These are phyloP conservation scores for Halyomorpha halys DNA, from an alignment of 1,140 invertebrate genomes.

Conservation along the genomic window DNA sequence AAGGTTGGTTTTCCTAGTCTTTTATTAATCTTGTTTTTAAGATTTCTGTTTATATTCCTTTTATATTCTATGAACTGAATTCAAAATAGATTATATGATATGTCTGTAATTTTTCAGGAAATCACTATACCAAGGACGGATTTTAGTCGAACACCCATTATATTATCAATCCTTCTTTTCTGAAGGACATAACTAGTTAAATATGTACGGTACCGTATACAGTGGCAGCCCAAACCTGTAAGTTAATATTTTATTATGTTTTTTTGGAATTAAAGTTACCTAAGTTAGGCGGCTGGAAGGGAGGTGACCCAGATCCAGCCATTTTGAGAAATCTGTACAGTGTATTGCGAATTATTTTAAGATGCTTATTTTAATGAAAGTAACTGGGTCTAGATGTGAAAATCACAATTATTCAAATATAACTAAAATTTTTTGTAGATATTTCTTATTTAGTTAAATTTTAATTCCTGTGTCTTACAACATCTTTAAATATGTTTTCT, in stretches of 20 bases:
- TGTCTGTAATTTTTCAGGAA: constrained; percentile 3
- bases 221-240: constrained; percentile 8
- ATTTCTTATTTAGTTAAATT: too few species aligned
- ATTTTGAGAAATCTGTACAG: not conserved
- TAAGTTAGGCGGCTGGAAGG: not conserved
- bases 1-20: not conserved
- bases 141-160: not conserved
- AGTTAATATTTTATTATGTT: not conserved
- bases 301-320: constrained; percentile 12
- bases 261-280: not conserved
- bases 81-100: not conserved
- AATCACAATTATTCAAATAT: too few species aligned
- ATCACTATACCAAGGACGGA: not conserved
- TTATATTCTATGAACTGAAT: not conserved
- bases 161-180: not conserved
- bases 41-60: not conserved
- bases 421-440: too few species aligned
- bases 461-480: too few species aligned
- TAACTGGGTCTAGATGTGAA: too few species aligned
- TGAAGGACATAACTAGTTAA: not conserved
- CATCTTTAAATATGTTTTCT: too few species aligned
- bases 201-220: constrained; percentile 11
- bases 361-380: too few species aligned
- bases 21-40: too few species aligned
- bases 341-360: not conserved